These are phyloP conservation scores for Manacus vitellinus DNA, from an alignment of 2,113 vertebrate species.

Conservation along the genomic window DNA sequence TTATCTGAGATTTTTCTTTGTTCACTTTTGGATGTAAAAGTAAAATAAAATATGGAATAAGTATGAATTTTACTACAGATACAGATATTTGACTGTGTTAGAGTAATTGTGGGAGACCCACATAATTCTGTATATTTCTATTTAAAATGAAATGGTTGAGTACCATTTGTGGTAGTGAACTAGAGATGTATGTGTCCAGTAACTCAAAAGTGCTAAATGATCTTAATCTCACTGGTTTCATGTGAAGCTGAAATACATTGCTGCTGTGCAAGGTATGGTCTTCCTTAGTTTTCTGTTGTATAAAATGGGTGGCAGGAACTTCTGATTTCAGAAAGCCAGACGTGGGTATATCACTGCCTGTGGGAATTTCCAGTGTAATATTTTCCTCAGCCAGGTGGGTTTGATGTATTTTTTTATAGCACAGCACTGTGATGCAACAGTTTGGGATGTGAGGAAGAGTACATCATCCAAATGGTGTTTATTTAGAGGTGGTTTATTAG, in stretches of 20 bases:
- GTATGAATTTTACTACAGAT: not conserved
- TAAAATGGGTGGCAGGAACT: not conserved
- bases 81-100: not conserved
- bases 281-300: not conserved
- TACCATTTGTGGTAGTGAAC: not conserved
- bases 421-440: not conserved
- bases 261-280: not conserved
- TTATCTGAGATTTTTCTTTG: not conserved
- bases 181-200: not conserved
- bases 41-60: not conserved
- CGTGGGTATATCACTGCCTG: fast-evolving
- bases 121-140: not conserved
- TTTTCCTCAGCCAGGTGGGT: not conserved
- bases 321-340: not conserved
- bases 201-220: not conserved
- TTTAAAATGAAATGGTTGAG: not conserved
- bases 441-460: not conserved
- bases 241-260: not conserved
- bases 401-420: not conserved
- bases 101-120: not conserved
- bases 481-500: not conserved
- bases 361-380: not conserved
- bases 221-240: not conserved
- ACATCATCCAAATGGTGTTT: not conserved
- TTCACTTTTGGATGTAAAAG: not conserved